Conservation (phyloP, 2,888 invertebrate species). For the Diaperis boleti region DNA sequence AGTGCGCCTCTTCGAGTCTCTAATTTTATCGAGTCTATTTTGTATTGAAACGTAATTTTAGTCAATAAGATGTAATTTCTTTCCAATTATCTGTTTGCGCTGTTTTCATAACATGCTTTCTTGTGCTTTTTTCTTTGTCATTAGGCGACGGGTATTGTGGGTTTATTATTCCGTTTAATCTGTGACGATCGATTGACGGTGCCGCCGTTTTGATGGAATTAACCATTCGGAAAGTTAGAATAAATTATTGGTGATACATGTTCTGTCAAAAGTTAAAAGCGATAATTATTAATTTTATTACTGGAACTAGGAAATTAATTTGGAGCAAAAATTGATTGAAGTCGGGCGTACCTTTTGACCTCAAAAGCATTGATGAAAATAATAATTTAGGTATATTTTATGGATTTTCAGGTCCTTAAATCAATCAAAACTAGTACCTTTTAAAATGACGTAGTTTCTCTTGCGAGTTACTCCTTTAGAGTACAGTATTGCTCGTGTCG, state of each 20-base stretch:
- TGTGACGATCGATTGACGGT: background rate
- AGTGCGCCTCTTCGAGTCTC: background rate
- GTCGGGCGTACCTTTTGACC: no score
- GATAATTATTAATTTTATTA: no score
- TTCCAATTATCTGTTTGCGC: conserved; percentile 7
- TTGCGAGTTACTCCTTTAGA: no score
- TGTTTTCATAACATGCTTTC: conserved; percentile 7
- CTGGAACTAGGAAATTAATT: no score
- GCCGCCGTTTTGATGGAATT: background rate
- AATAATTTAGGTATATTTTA: no score
- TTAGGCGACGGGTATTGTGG: background rate
- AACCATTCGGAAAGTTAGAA: background rate
- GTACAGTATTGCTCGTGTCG: no score
- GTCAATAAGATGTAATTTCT: conserved; percentile 19
- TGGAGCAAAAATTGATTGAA: no score
- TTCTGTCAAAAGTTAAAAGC: no score
- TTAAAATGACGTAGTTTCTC: no score
- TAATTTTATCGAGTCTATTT: conserved; percentile 19
- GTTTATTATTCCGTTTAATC: background rate
- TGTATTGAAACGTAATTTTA: conserved; percentile 5
- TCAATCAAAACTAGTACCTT: no score
- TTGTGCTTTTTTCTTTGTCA: background rate
- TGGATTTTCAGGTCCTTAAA: no score
- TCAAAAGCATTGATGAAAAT: no score
- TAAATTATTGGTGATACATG: background rate